Percentiles rank a stretch among this genome's conserved stretches.
phyloP scores from a whole-genome alignment of 2,797 vertebrate species.

The Leucoraja ocellata region DNA sequence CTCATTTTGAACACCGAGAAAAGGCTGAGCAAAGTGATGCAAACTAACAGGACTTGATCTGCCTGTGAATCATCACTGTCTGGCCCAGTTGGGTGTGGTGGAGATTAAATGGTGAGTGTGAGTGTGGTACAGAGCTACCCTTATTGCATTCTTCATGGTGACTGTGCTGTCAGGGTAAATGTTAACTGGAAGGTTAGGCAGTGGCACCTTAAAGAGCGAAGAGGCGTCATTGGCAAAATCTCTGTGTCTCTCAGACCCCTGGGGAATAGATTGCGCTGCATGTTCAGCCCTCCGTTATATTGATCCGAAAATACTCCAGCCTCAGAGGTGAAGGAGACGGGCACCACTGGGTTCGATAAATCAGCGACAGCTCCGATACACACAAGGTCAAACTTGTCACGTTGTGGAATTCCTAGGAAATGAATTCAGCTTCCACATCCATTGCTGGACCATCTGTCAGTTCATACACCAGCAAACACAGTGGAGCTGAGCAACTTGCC shows the following conservation, averaged over 20 bases:
- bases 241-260: background rate
- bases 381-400: constrained; percentile 14
- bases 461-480: background rate
- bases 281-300: constrained; percentile 19
- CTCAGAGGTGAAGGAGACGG: background rate
- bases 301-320: background rate
- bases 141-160: background rate
- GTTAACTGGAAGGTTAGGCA: background rate
- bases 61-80: background rate
- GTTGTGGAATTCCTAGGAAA: background rate
- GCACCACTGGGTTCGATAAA: constrained; percentile 1
- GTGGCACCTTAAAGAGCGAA: background rate
- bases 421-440: constrained; percentile 16
- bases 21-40: background rate
- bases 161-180: background rate
- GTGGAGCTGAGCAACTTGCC: background rate
- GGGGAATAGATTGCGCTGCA: background rate
- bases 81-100: background rate
- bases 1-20: background rate
- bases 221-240: background rate
- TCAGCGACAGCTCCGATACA: background rate
- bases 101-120: background rate
- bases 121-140: too few species aligned
- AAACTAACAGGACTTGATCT: background rate
- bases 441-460: background rate